Evolutionary conservation across 2,113 vertebrate genomes (phyloP).

Genomic region (Platanista minor): DNA sequence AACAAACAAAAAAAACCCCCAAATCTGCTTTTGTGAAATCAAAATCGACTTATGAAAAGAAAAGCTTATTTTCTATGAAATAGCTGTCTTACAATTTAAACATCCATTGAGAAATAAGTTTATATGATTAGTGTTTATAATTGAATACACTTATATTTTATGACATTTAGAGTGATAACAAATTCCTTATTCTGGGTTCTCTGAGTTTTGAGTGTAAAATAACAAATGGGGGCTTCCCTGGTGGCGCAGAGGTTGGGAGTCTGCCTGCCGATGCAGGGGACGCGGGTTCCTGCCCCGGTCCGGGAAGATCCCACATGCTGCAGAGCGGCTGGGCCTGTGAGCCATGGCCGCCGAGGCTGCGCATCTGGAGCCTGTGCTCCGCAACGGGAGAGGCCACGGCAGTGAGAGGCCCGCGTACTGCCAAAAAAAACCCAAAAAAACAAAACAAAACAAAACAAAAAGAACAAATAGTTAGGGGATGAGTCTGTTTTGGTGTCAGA

Average conservation of each 20-base stretch:
- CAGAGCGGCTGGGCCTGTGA: too few relatives aligned
- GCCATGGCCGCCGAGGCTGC: too few relatives aligned
- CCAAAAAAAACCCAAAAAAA: too few relatives aligned
- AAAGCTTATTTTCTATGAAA: constrained; percentile 27
- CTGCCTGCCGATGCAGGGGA: too few relatives aligned
- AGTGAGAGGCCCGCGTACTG: too few relatives aligned
- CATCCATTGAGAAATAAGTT: background rate
- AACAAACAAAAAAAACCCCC: background rate
- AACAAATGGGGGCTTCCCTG: too few relatives aligned
- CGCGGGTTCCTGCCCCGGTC: too few relatives aligned
- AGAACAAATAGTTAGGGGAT: background rate
- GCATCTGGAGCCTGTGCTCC: too few relatives aligned
- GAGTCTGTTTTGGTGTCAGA: background rate
- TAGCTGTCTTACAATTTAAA: background rate
- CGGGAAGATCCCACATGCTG: too few relatives aligned
- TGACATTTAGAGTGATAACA: constrained; percentile 5
- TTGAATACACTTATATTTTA: constrained; percentile 6
- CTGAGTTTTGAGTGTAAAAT: background rate
- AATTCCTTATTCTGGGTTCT: background rate
- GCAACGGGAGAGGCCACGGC: too few relatives aligned
- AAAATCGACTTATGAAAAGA: constrained; percentile 33
- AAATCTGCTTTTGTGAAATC: background rate
- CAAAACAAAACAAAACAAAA: too few relatives aligned
- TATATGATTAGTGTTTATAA: background rate
- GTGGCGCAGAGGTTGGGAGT: too few relatives aligned